Base-by-base conservation (phyloP, 2,797 vertebrate genomes). In the Sylvia borin region DNA sequence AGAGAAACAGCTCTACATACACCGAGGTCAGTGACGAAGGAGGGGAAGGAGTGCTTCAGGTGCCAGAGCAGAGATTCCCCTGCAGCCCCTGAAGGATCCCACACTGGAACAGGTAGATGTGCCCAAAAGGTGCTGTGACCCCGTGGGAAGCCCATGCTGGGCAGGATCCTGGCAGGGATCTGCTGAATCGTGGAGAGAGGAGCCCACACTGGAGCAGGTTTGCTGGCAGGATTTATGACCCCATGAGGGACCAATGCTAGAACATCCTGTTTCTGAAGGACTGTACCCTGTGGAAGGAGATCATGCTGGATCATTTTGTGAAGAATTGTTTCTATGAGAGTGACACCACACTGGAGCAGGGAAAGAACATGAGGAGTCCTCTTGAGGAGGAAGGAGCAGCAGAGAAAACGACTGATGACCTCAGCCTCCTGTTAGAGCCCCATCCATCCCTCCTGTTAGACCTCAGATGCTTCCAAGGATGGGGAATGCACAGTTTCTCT, bases 1-100 rank as follows among this genome's bases (percentile, higher is more conserved):
- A 64, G 18, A 34, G 16, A 64, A 85, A 40, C 13, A 57, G 26
- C 50, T 43, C 61, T 57, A 29, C 5, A 26, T 16, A 17, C 50
- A 40, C 25, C 4, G 4, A 57, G 10, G 13, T 62, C 43, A 45
- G 43, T 32, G 43, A 62, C 0, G 1, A 19, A 74, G 43, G n/a
- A 40, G 32, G 4, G 8, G 32, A 27, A 36, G n/a, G 62, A 43
- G 21, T 57, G 21, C 13, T 62, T 7, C 55, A 34, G 24, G 55
- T 22, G 32, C 20, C 16, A 22, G 43, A 62, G 43, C 62, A 68
- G n/a, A 57, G 25, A 16, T 62, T 57, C 3, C 26, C 9, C 36
- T 25, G 36, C 17, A 42, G 47, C 6, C 6, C 14, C 14, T 27
- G 13, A 42, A 34, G 27, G 32, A 73, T 43, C 31, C 34, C 31